Evolutionary conservation across 2,797 vertebrate genomes (phyloP).

Genomic region (Knipowitschia caucasica): DNA sequence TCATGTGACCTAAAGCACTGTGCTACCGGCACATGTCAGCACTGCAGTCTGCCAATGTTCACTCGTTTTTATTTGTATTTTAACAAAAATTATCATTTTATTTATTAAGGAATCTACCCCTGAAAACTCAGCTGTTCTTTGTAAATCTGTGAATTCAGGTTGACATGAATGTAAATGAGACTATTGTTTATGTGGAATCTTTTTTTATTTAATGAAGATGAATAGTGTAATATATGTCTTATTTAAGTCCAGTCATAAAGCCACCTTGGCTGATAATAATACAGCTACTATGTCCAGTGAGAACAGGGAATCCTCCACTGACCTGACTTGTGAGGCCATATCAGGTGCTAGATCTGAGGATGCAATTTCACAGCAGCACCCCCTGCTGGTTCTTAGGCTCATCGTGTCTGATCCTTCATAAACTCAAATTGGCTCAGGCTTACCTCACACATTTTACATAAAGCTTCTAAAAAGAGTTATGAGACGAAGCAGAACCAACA

Average conservation of each 20-base stretch:
- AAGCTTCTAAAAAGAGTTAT: neutral
- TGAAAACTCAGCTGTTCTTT: slow-evolving; percentile 68
- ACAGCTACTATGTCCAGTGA: slow-evolving; percentile 65
- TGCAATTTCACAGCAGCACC: neutral
- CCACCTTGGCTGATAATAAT: slow-evolving; percentile 63
- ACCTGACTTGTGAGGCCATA: slow-evolving; percentile 50
- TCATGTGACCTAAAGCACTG: slow-evolving; percentile 62
- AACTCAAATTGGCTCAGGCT: neutral
- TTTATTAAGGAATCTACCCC: slow-evolving; percentile 79
- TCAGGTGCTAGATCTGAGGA: slow-evolving; percentile 70
- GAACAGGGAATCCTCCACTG: slow-evolving; percentile 51
- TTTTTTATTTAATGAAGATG: slow-evolving; percentile 80
- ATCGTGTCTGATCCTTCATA: neutral
- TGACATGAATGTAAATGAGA: slow-evolving; percentile 85
- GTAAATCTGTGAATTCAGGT: slow-evolving; percentile 83
- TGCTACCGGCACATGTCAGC: slow-evolving; percentile 55
- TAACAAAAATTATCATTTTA: slow-evolving; percentile 71
- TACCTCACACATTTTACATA: neutral
- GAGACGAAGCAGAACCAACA: neutral
- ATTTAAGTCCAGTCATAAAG: slow-evolving; percentile 79
- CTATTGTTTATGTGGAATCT: slow-evolving; percentile 73
- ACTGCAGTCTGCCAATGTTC: slow-evolving; percentile 66
- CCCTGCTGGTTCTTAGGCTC: neutral
- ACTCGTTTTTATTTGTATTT: slow-evolving; percentile 61
- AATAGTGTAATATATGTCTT: slow-evolving; percentile 84